Evolutionary conservation across 1,140 invertebrate species (phyloP), one percentile per base, ranked within the genome.

Genomic region (Diprion similis): DNA sequence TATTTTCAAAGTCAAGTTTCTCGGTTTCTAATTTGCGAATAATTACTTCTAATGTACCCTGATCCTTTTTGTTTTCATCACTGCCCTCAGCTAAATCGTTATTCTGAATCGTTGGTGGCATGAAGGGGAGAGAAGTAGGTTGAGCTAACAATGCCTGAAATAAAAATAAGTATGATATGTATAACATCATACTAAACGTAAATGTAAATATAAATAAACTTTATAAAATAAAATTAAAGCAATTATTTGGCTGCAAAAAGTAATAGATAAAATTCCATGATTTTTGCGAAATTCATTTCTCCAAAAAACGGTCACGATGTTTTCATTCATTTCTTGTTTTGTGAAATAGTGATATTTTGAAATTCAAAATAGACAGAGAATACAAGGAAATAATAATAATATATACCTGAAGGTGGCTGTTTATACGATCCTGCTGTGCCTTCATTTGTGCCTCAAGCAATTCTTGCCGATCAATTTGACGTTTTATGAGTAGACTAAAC

Each of bases 391-490:
- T 37, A 37, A 37, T 37, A 37, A 37, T 37, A 37, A 37, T 37
- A 68, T 73, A 73, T 76, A 86, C 82, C 77, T 84, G 79, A 71
- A 87, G 80, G 72, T 84, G 84, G 76, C 76, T 79, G 75, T 85
- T 75, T 65, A 86, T 85, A 6, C 81, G 77, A 48, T 82, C 81
- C 70, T 87, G 86, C 72, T 86, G 86, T 64, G 81, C 76, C 77
- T 84, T 86, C 73, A 87, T 79, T 78, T 87, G 84, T 9, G 80
- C 76, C 66, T 87, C 84, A 8, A 87, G 73, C 13, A 82, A 70
- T 67, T 74, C 66, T 72, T 87, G 86, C 17, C 79, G 81, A 65
- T 87, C 84, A 0, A 84, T 70, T 71, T 87, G 84, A 64, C 75
- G 79, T 59, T 81, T 80, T 45, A 86, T 76, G 13, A 87, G 71